Evolutionary conservation across 2,113 vertebrate genomes (phyloP).

Genomic region (Chamaetylas fuelleborni): DNA sequence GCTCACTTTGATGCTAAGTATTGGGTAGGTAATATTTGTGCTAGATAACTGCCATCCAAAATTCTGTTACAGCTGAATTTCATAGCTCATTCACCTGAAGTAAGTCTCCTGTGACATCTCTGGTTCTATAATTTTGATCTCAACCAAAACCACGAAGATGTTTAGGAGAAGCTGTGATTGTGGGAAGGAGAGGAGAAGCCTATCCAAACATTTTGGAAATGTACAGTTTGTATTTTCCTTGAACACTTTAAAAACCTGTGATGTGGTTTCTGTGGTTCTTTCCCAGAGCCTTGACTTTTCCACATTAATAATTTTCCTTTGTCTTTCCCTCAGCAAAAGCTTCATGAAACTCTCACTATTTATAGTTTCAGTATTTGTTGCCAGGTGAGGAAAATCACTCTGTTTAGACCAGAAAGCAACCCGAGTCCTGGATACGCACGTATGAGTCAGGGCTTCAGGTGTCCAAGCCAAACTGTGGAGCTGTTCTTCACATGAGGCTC

Average conservation of each 20-base stretch:
- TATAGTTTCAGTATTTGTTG: not conserved
- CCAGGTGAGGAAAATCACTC: not conserved
- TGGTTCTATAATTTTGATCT: not conserved
- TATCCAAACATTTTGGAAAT: not conserved
- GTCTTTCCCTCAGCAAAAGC: not conserved
- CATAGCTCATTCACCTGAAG: not conserved
- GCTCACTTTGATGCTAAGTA: not conserved
- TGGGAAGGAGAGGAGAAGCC: not conserved
- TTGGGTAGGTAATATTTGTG: not conserved
- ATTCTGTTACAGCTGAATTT: not conserved
- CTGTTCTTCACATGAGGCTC: not conserved
- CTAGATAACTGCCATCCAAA: not conserved
- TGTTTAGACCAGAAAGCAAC: not conserved
- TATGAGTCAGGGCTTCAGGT: not conserved
- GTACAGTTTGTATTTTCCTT: not conserved
- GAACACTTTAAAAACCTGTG: not conserved
- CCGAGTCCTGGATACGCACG: not conserved
- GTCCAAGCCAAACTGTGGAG: not conserved
- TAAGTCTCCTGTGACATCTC: not conserved
- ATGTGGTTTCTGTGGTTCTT: not conserved
- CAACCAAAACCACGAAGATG: not conserved
- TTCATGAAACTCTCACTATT: not conserved
- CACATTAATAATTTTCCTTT: not conserved
- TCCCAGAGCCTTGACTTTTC: not conserved
- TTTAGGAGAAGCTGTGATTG: not conserved